phyloP scores from a whole-genome alignment of 2,113 vertebrate genomes.

The Pseudorasbora parva region DNA sequence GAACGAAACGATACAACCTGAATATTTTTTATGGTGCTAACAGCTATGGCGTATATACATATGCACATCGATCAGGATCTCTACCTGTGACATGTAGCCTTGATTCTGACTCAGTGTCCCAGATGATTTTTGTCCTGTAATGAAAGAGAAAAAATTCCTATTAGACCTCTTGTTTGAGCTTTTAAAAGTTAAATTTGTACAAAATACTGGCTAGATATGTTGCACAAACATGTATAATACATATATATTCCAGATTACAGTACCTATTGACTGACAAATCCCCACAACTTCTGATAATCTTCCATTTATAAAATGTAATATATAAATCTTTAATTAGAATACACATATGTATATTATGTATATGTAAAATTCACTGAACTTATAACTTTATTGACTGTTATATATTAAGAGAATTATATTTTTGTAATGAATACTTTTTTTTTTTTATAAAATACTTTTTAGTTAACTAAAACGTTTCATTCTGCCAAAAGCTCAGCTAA shows the following conservation, averaged over 20 bases:
- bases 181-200: not conserved
- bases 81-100: slow-evolving; percentile 51
- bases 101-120: slow-evolving; percentile 26
- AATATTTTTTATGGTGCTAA: not conserved
- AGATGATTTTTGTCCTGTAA: slow-evolving; percentile 64
- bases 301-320: not conserved
- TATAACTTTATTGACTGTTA: too few species aligned
- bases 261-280: not conserved
- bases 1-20: slow-evolving; percentile 4
- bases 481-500: too few species aligned
- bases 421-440: too few species aligned
- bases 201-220: not conserved
- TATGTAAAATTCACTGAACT: not conserved
- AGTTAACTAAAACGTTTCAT: too few species aligned
- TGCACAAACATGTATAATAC: not conserved
- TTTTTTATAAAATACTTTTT: too few species aligned
- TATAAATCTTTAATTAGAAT: too few species aligned
- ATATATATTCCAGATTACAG: not conserved
- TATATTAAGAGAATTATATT: not conserved
- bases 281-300: not conserved
- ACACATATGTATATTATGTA: too few species aligned
- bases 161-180: not conserved
- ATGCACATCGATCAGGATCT: not conserved
- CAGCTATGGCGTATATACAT: not conserved
- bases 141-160: slow-evolving; percentile 15